Evolutionary conservation across 2,113 vertebrate species (phyloP), one percentile per base, ranked within the genome.

Genomic region (Xenopus tropicalis): DNA sequence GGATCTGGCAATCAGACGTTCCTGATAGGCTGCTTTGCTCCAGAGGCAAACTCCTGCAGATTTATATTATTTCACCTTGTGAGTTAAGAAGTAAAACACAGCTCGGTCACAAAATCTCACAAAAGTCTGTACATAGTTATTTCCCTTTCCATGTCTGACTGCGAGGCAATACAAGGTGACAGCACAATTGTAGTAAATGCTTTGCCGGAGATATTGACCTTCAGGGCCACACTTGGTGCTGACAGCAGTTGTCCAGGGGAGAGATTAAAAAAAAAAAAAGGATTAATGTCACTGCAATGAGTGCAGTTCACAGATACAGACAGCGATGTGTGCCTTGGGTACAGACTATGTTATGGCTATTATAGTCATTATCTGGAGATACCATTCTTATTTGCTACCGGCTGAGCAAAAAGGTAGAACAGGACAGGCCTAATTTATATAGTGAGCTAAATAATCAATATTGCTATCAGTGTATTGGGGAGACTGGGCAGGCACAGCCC

Each of bases 261-360:
- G 22, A 58, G 23, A 19, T 78, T 76, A 74, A 57, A 79, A 75
- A 37, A 37, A 37, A 37, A 37, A 37, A 37, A 37, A 37, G 25
- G 81, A 70, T 79, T 82, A 82, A 82, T 77, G 72, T 56, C 83
- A 83, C 64, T 24, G 10, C 63, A 78, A 71, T 56, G 42, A 61
- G 61, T 58, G 66, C 57, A 22, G 37, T 0, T 11, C 48, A 42
- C 22, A 48, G 14, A 0, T 0, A 73, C 42, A 64, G 25, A 46
- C 7, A 61, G 21, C 17, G 51, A 79, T 79, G 58, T 68, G 81
- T 79, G 44, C 0, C 5, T 0, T 10, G 20, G 43, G 29, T 21
- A 62, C 64, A 19, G 43, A 62, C 46, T 29, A 75, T 42, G 71
- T 14, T 59, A 62, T 0, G 0, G 1, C 20, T 76, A 44, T 19